These are phyloP conservation scores for Calidris pugnax DNA, from an alignment of 2,113 vertebrate genomes.

Conservation along the genomic window DNA sequence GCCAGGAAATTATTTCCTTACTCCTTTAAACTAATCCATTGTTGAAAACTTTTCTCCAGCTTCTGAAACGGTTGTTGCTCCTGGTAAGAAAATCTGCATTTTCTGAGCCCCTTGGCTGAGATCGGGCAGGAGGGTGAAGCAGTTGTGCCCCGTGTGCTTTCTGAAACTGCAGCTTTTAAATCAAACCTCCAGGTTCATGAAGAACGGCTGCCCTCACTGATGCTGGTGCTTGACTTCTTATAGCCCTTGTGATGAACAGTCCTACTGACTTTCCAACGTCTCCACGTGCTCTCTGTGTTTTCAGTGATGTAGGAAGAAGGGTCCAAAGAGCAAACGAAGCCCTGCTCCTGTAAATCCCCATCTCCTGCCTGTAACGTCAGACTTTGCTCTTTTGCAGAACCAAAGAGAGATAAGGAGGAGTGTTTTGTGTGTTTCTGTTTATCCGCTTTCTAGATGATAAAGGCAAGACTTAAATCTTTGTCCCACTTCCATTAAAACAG, in stretches of 20 bases:
- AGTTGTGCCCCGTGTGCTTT: not conserved
- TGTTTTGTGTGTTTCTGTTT: not conserved
- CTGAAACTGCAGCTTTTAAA: not conserved
- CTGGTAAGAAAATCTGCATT: not conserved
- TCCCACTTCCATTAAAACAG: not conserved
- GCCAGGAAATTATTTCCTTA: not conserved
- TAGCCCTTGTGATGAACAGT: not conserved
- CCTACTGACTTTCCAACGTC: fast-evolving
- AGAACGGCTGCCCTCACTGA: not conserved
- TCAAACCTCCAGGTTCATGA: not conserved
- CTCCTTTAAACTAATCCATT: not conserved
- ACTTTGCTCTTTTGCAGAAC: not conserved
- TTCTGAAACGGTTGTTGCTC: not conserved
- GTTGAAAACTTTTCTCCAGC: not conserved
- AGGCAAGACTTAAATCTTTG: not conserved
- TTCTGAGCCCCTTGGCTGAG: not conserved
- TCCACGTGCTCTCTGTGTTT: not conserved
- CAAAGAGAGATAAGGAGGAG: not conserved
- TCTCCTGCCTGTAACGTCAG: not conserved
- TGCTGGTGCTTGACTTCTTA: not conserved
- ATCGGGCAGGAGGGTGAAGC: not conserved
- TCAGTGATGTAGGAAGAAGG: not conserved
- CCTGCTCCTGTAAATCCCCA: not conserved
- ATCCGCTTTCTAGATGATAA: not conserved
- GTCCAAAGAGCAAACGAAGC: not conserved